A percentile compares a stretch with the other conserved stretches of the same genome.
Conservation (phyloP, 2,797 vertebrate genomes). For the Smutsia temminckii region DNA sequence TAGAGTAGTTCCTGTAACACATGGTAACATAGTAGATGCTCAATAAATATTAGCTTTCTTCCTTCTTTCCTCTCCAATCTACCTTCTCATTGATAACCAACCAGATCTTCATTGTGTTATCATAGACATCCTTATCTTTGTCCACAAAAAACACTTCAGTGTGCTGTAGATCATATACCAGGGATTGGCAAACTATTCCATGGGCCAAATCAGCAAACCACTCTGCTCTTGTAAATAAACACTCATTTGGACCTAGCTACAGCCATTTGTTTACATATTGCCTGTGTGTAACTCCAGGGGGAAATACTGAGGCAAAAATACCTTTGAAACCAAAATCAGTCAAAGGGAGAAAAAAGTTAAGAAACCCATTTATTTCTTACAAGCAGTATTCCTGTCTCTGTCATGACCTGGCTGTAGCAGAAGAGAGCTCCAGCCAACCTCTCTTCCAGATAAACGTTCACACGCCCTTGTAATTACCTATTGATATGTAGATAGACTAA, state of each 20-base stretch:
- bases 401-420: too few relatives aligned
- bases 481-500: too few relatives aligned
- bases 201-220: neutral
- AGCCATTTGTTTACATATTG: neutral
- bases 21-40: neutral
- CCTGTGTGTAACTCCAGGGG: too few relatives aligned
- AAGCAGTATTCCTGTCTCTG: too few relatives aligned
- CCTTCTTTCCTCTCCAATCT: neutral
- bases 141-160: conserved; percentile 39
- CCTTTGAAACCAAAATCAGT: too few relatives aligned
- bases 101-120: neutral
- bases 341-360: too few relatives aligned
- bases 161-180: neutral
- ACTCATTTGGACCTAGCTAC: neutral
- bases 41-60: neutral
- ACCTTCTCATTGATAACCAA: neutral
- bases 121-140: neutral
- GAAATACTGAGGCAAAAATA: too few relatives aligned
- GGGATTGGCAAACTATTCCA: neutral
- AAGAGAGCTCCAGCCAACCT: too few relatives aligned
- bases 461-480: too few relatives aligned
- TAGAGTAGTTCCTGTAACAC: neutral
- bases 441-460: too few relatives aligned
- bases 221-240: neutral
- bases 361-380: too few relatives aligned